Evolutionary conservation across 2,888 invertebrate species (phyloP).

Genomic region (Helleia helle): DNA sequence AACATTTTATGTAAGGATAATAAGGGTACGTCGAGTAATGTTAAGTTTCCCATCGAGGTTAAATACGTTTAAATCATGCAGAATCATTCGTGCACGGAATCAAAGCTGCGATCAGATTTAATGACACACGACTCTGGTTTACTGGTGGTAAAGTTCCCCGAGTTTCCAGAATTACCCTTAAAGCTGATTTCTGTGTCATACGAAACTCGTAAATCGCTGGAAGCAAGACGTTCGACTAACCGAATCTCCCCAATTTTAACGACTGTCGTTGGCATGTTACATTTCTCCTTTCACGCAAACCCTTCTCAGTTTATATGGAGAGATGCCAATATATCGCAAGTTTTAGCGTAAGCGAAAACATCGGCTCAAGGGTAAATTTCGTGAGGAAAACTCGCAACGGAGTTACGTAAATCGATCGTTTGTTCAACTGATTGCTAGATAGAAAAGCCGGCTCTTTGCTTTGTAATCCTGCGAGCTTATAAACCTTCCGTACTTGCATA

Average conservation of each 20-base stretch:
- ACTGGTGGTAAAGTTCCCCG: conserved; percentile 46
- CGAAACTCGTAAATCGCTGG: conserved; percentile 59
- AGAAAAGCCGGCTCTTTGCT: conserved; percentile 47
- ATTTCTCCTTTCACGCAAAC: conserved; percentile 57
- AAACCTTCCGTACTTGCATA: conserved; percentile 15
- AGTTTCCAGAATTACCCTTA: conserved; percentile 50
- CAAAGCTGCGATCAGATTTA: conserved; percentile 30
- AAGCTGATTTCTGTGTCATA: conserved; percentile 51
- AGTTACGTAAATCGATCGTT: conserved; percentile 58
- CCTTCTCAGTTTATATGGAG: conserved; percentile 38
- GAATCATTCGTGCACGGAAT: conserved; percentile 24
- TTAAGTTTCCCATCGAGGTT: neutral
- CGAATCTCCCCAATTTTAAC: conserved; percentile 52
- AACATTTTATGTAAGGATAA: conserved; percentile 8
- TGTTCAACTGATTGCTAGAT: conserved; percentile 57
- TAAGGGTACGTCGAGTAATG: neutral
- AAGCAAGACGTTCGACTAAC: conserved; percentile 37
- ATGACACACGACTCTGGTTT: conserved; percentile 50
- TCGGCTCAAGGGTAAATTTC: conserved; percentile 34
- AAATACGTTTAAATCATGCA: conserved; percentile 2
- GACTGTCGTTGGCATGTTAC: conserved; percentile 53
- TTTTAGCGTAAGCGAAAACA: conserved; percentile 41
- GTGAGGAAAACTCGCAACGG: conserved; percentile 40
- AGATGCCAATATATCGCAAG: conserved; percentile 47
- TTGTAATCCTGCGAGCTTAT: conserved; percentile 40